Base-by-base conservation (phyloP, 1,140 invertebrate genomes). In the Macrobrachium rosenbergii region DNA sequence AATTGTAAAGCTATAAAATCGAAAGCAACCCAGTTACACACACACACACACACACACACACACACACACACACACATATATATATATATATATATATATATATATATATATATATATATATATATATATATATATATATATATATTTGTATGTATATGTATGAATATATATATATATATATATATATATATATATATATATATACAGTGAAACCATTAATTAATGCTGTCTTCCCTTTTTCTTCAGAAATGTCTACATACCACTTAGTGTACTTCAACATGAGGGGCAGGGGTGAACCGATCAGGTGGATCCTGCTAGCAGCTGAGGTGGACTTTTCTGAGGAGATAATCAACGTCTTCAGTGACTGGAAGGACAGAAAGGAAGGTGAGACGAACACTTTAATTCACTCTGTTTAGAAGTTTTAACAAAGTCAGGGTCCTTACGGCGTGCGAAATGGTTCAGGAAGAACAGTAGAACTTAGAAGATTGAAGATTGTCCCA, bases 241-340 rank as follows among this genome's bases (percentile, higher is more conserved):
- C 69, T 14, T 52, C 72, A 75, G 72, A 59, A n/a, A 83, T 8
- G 72, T 80, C 80, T 77, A 73, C 84, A 0, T 86, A 86, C 52
- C 67, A 62, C 63, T 59, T 86, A 43, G 28, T 28, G 14, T 86
- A 86, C 45, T 5, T 86, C 37, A 43, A 72, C 52, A 37, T 86
- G n/a, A 63, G 77, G 17, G 84, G 45, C 28, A 64, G 77, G 2
- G 84, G 77, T 16, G 84, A 86, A 23, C 78, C 84, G 2, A 59
- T 86, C 7, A 79, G 84, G 58, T 86, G 84, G 84, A 7, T 86
- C 5, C 77, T 86, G 21, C 19, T 58, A 64, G 84, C 63, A n/a
- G 8, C 73, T 14, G 77, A 21, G 2, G n/a, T 72, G 2, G n/a
- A 45, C 45, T 86, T 43, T 52, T 72, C 64, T 0, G 84, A 86